A percentile compares a stretch with the other conserved stretches of the same genome.
Conservation (phyloP, 2,888 invertebrate species). For the Sphaerophoria taeniata region DNA sequence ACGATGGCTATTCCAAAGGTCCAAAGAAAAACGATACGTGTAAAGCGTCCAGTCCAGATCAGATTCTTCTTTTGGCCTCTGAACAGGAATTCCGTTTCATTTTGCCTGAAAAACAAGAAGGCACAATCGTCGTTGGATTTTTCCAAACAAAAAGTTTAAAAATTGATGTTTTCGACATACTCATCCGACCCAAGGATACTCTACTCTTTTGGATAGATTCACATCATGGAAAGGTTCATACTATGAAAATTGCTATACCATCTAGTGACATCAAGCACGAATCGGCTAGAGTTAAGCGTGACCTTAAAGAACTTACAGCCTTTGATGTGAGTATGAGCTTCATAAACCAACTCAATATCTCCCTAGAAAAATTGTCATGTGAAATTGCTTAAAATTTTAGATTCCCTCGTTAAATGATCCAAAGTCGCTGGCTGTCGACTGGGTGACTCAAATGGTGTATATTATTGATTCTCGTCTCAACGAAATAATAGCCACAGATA, state of each 20-base stretch:
- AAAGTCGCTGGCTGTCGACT: constrained; percentile 90
- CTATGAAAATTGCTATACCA: constrained; percentile 82
- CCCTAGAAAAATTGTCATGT: background rate
- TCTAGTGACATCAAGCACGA: constrained; percentile 77
- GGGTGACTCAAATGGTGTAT: constrained; percentile 88
- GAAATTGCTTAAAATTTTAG: constrained; percentile 76
- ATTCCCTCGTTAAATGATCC: constrained; percentile 86
- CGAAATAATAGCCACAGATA: constrained; percentile 81
- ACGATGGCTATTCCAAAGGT: constrained; percentile 85
- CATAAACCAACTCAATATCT: no score
- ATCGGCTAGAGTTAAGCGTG: constrained; percentile 77
- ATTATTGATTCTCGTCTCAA: constrained; percentile 85
- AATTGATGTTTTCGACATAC: constrained; percentile 86
- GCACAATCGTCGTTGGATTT: constrained; percentile 85
- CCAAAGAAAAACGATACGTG: constrained; percentile 84
- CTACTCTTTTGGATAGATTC: constrained; percentile 83
- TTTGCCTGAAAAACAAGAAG: constrained; percentile 80
- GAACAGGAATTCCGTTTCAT: constrained; percentile 83
- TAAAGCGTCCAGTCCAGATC: constrained; percentile 84
- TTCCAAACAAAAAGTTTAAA: constrained; percentile 87
- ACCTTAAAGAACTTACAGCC: constrained; percentile 80
- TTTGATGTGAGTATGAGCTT: constrained; percentile 78
- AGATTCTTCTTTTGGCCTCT: constrained; percentile 81
- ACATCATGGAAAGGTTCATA: constrained; percentile 82
- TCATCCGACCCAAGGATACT: constrained; percentile 84